Percentiles rank a stretch among this genome's conserved stretches.
phyloP scores from a whole-genome alignment of 2,888 invertebrate species.

The Aricia artaxerxes region DNA sequence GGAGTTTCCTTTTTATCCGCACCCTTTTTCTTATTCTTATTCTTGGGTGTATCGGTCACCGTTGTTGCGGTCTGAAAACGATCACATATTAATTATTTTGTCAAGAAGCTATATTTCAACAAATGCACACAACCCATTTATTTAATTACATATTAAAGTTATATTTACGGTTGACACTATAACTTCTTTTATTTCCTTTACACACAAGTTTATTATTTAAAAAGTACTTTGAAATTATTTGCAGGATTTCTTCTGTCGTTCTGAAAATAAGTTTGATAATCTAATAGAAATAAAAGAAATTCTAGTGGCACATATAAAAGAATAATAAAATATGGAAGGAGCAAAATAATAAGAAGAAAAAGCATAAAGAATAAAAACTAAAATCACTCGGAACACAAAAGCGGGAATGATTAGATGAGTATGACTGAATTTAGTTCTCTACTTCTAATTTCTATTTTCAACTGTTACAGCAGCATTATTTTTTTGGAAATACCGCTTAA shows the following conservation, averaged over 20 bases:
- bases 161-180: neutral
- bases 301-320: conserved; percentile 21
- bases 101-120: neutral
- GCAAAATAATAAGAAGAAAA: conserved; percentile 25
- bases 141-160: neutral
- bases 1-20: conserved; percentile 13
- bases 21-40: conserved; percentile 28
- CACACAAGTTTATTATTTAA: neutral
- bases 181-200: conserved; percentile 2
- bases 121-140: neutral
- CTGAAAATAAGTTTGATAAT: neutral
- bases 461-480: neutral
- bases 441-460: neutral
- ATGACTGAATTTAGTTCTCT: conserved; percentile 17
- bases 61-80: conserved; percentile 23
- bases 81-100: neutral
- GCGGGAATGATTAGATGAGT: conserved; percentile 28
- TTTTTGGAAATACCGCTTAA: neutral
- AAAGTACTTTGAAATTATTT: neutral
- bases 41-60: conserved; percentile 23
- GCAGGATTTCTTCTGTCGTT: neutral
- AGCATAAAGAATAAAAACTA: conserved; percentile 18
- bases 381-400: conserved; percentile 28
- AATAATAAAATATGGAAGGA: conserved; percentile 16
- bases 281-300: conserved; percentile 21